These are phyloP conservation scores for Vesta saturnalis DNA, from an alignment of 2,888 invertebrate species.

Conservation along the genomic window DNA sequence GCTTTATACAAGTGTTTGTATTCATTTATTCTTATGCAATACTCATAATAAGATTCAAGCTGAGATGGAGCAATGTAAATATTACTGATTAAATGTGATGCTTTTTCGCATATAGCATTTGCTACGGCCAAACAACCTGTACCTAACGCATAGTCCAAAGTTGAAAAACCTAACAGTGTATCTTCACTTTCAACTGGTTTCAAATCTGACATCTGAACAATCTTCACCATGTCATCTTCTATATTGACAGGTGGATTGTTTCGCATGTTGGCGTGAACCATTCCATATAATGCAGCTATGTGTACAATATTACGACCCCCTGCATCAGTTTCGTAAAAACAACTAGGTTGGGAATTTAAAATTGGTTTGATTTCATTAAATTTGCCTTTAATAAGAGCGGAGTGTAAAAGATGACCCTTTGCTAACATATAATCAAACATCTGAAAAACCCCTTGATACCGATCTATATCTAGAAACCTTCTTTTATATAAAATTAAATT, in stretches of 20 bases:
- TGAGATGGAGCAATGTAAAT: neutral
- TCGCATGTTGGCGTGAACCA: neutral
- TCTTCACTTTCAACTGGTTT: neutral
- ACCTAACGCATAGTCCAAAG: conserved; percentile 5
- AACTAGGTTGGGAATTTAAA: neutral
- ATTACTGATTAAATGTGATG: neutral
- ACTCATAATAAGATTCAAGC: neutral
- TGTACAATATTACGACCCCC: neutral
- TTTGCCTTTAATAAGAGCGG: neutral
- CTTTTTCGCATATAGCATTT: neutral
- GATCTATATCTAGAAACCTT: neutral
- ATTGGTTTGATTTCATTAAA: neutral
- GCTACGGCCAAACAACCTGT: neutral
- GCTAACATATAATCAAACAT: conserved; percentile 17
- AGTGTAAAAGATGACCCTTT: neutral
- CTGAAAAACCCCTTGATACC: neutral
- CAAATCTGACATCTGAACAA: neutral
- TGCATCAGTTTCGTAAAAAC: neutral
- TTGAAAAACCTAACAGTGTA: neutral
- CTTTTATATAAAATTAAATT: neutral
- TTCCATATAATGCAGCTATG: conserved; percentile 8
- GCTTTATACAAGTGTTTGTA: neutral
- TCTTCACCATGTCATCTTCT: neutral
- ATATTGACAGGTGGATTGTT: neutral
- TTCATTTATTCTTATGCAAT: neutral